These are phyloP conservation scores for Pheosia tremula DNA, from an alignment of 2,888 invertebrate genomes.

Conservation along the genomic window DNA sequence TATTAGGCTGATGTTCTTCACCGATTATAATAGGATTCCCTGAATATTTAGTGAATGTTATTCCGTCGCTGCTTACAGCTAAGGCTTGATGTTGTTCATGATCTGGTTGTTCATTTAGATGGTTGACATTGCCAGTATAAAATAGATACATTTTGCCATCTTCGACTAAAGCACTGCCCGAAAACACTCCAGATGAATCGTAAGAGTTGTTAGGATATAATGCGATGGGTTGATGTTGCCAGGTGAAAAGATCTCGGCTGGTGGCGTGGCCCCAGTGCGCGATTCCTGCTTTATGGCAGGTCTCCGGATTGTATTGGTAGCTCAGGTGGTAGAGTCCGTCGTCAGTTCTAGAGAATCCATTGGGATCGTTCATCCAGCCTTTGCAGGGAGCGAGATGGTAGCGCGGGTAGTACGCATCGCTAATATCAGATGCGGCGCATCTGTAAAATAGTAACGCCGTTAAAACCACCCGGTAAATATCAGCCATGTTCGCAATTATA, in stretches of 20 bases:
- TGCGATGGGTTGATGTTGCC: conserved; percentile 76
- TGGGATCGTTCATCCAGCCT: conserved; percentile 85
- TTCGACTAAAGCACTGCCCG: conserved; percentile 75
- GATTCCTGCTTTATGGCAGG: conserved; percentile 56
- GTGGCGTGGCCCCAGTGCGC: conserved; percentile 82
- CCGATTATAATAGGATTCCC: conserved; percentile 65
- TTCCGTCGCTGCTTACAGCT: conserved; percentile 65
- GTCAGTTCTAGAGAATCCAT: conserved; percentile 72
- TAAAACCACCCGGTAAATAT: conserved; percentile 25
- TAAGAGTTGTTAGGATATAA: conserved; percentile 69
- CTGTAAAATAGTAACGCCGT: conserved; percentile 39
- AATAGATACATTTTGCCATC: conserved; percentile 59
- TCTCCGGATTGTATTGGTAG: conserved; percentile 77
- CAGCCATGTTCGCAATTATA: conserved; percentile 24
- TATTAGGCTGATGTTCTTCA: conserved; percentile 60
- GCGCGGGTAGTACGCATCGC: conserved; percentile 54
- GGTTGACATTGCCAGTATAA: conserved; percentile 71
- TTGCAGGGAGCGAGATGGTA: conserved; percentile 63
- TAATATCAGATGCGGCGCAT: conserved; percentile 28
- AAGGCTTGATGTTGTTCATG: conserved; percentile 63
- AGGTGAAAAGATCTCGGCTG: conserved; percentile 72
- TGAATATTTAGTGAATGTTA: conserved; percentile 56
- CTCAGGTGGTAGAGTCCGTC: conserved; percentile 72
- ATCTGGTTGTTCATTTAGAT: conserved; percentile 50
- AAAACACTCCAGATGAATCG: conserved; percentile 71